Conservation (phyloP, 2,888 invertebrate species). For the Uropetala carovei region DNA sequence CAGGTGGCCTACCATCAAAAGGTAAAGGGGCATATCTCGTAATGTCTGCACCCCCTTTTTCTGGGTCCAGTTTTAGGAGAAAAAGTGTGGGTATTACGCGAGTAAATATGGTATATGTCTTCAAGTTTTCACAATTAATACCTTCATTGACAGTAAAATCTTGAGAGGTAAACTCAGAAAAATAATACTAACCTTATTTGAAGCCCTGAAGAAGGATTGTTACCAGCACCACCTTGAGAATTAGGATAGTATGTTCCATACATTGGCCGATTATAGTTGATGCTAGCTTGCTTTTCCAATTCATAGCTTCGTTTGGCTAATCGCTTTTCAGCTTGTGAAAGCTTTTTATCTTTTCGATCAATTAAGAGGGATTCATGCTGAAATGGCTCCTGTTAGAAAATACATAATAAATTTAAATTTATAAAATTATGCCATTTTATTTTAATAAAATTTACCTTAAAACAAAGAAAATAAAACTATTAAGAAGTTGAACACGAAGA, state of each 20-base stretch:
- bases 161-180: background rate
- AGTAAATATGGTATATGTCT: too few relatives aligned
- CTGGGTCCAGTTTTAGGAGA: too few relatives aligned
- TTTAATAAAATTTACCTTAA: constrained; percentile 41
- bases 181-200: constrained; percentile 69
- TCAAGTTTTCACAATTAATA: too few relatives aligned
- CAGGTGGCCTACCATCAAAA: too few relatives aligned
- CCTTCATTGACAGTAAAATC: too few relatives aligned
- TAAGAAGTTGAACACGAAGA: constrained; percentile 74
- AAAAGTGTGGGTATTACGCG: too few relatives aligned
- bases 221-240: constrained; percentile 67
- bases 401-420: constrained; percentile 1
- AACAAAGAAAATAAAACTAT: constrained; percentile 39
- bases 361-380: constrained; percentile 96
- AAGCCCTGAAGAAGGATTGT: constrained; percentile 66
- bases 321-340: constrained; percentile 95
- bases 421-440: constrained; percentile 5
- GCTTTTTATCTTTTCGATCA: constrained; percentile 95
- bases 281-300: constrained; percentile 91
- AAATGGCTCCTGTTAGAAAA: constrained; percentile 84
- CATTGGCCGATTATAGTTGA: constrained; percentile 75
- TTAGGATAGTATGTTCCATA: constrained; percentile 72
- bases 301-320: constrained; percentile 95
- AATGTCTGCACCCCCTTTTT: too few relatives aligned
- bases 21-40: too few relatives aligned